Evolutionary conservation across 2,888 invertebrate species (phyloP).

Genomic region (Pterostichus niger): DNA sequence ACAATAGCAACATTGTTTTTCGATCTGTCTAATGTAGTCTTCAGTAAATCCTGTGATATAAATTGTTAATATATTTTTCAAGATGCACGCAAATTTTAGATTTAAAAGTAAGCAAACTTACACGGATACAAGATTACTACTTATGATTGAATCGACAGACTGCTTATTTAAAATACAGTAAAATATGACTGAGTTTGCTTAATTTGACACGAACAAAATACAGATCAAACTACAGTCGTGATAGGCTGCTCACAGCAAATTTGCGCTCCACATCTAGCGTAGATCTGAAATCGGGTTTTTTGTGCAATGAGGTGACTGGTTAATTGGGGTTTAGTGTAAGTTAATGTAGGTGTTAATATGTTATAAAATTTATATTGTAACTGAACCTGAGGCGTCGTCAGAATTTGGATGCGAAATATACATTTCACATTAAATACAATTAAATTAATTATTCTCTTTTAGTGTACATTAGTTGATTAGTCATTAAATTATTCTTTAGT

Average conservation of each 20-base stretch:
- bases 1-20: too few species aligned
- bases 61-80: constrained; percentile 63
- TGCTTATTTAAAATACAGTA: constrained; percentile 58
- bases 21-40: constrained; percentile 43
- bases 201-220: constrained; percentile 63
- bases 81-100: constrained; percentile 65
- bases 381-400: constrained; percentile 57
- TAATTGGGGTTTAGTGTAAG: constrained; percentile 75
- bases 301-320: constrained; percentile 91
- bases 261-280: constrained; percentile 44
- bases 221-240: constrained; percentile 60
- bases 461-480: constrained; percentile 15
- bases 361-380: constrained; percentile 65
- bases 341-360: constrained; percentile 66
- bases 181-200: constrained; percentile 61
- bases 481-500: constrained; percentile 44
- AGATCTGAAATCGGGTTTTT: constrained; percentile 85
- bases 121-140: constrained; percentile 19
- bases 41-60: constrained; percentile 67
- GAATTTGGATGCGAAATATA: constrained; percentile 39
- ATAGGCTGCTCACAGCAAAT: constrained; percentile 43
- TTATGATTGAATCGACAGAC: constrained; percentile 60
- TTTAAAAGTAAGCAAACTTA: constrained; percentile 57
- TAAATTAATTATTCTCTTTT: constrained; percentile 15
- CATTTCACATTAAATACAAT: constrained; percentile 9